Conservation (phyloP, 2,888 invertebrate genomes). For the Crepidodera aurea region DNA sequence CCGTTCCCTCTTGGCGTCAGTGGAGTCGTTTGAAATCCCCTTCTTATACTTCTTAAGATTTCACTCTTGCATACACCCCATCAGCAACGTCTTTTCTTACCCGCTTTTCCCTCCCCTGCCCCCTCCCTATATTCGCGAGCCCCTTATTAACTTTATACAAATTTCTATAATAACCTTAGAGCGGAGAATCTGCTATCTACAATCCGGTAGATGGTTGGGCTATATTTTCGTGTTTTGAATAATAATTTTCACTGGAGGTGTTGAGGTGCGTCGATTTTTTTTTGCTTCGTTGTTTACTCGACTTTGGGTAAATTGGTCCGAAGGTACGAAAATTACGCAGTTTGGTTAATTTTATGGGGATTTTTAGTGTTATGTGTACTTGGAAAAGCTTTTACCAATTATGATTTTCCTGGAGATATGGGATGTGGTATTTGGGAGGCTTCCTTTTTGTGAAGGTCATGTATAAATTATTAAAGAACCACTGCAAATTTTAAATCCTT, state of each 20-base stretch:
- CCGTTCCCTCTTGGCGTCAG: constrained; percentile 33
- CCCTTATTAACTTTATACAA: constrained; percentile 43
- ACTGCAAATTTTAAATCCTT: too few relatives aligned
- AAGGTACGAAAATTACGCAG: not conserved
- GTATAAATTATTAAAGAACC: too few relatives aligned
- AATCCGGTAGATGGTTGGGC: constrained; percentile 29
- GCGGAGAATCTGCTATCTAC: constrained; percentile 32
- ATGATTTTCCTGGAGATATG: too few relatives aligned
- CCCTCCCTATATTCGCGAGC: constrained; percentile 35
- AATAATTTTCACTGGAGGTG: constrained; percentile 20
- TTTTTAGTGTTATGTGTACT: not conserved
- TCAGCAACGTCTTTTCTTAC: constrained; percentile 21
- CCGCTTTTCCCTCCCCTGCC: constrained; percentile 24
- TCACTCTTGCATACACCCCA: constrained; percentile 21
- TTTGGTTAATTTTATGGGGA: not conserved
- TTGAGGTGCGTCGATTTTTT: constrained; percentile 5
- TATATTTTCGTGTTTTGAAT: constrained; percentile 36
- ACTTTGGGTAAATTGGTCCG: not conserved
- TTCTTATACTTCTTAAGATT: constrained; percentile 37
- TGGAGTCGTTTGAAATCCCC: constrained; percentile 34
- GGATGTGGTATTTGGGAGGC: too few relatives aligned
- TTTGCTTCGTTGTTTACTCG: not conserved
- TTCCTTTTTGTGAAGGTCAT: too few relatives aligned
- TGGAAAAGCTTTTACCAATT: not conserved
- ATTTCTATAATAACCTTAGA: constrained; percentile 40